These are phyloP conservation scores for Cheilinus undulatus DNA, from an alignment of 2,113 vertebrate genomes.

Conservation along the genomic window DNA sequence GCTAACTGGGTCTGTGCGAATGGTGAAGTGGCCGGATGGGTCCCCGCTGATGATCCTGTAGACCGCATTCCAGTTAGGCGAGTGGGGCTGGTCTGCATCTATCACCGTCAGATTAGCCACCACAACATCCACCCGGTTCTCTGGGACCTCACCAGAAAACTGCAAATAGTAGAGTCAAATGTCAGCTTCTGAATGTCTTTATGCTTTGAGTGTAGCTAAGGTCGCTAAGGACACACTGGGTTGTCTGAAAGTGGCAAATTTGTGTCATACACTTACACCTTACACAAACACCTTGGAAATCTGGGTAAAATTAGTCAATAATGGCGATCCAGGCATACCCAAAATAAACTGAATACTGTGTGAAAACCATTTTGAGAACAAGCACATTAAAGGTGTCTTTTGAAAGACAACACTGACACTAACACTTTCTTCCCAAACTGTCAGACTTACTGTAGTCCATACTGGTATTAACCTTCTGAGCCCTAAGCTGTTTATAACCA, in stretches of 20 bases:
- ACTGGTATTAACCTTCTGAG: no score
- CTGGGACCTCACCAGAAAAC: constrained; percentile 93
- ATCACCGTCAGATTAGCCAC: constrained; percentile 94
- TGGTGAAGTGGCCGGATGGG: constrained; percentile 89
- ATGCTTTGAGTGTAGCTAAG: constrained; percentile 5
- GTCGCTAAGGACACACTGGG: constrained; percentile 26
- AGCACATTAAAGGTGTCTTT: no score
- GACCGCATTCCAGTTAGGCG: constrained; percentile 94
- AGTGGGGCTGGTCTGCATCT: constrained; percentile 93
- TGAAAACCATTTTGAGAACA: no score
- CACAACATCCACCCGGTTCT: constrained; percentile 90
- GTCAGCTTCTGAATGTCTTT: constrained; percentile 5
- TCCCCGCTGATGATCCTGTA: constrained; percentile 96
- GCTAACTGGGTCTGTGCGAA: constrained; percentile 91
- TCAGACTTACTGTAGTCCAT: no score
- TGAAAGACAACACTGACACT: no score
- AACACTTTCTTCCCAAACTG: no score
- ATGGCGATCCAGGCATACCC: no score
- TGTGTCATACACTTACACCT: no score
- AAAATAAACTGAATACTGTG: no score
- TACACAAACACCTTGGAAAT: no score
- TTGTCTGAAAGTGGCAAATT: constrained; percentile 20
- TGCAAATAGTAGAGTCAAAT: constrained; percentile 58
- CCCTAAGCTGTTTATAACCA: no score
- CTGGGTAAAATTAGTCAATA: no score